phyloP scores from a whole-genome alignment of 2,797 vertebrate genomes.

The Peromyscus aztecus region DNA sequence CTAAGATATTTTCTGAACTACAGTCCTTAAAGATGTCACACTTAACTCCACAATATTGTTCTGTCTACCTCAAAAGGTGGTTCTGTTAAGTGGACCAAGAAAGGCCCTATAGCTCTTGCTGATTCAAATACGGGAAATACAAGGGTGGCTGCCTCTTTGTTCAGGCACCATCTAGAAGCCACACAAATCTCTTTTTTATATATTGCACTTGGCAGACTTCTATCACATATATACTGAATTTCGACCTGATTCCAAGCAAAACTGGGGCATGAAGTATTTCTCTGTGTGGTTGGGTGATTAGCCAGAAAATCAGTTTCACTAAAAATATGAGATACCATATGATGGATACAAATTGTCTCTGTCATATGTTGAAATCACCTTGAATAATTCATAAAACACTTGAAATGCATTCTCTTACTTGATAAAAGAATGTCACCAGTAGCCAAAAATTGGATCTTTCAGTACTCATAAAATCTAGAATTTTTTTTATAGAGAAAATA shows the following conservation, averaged over 20 bases:
- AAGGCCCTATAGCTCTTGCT: not conserved
- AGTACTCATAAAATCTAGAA: not conserved
- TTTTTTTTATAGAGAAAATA: constrained; percentile 45
- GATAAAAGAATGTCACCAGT: not conserved
- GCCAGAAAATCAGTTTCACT: not conserved
- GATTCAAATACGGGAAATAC: not conserved
- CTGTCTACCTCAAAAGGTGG: not conserved
- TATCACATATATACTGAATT: not conserved
- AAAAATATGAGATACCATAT: not conserved
- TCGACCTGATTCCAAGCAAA: not conserved
- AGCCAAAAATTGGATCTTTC: not conserved
- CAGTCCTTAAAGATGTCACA: not conserved
- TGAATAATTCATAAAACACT: not conserved
- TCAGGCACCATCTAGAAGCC: not conserved
- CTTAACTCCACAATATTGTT: not conserved
- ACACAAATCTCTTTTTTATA: not conserved
- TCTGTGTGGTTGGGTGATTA: not conserved
- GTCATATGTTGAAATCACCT: not conserved
- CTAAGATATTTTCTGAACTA: not conserved
- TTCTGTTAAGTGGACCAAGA: not conserved
- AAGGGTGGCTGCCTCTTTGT: not conserved
- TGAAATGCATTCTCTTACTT: not conserved
- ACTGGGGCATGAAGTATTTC: not conserved
- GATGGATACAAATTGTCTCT: not conserved
- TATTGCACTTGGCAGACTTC: not conserved